Base-by-base conservation (phyloP, 2,888 invertebrate genomes). In the Eupithecia dodoneata region DNA sequence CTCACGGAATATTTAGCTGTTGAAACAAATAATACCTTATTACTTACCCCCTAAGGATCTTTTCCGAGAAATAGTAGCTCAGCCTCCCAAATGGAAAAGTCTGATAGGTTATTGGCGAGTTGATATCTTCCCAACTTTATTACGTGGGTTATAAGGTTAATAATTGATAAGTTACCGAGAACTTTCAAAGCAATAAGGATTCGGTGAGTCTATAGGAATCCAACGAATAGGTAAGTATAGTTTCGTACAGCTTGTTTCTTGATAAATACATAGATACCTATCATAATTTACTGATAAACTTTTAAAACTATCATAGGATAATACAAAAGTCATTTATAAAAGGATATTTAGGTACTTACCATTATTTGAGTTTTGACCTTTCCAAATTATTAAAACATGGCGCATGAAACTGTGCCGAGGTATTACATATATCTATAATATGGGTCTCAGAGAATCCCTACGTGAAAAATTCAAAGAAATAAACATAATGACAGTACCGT, bases 101-200 rank as follows among this genome's bases (percentile, higher is more conserved):
- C 69, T 49, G 75, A 75, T 65, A 78, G 30, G 79, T 77, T 74
- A 75, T 72, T 63, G 71, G 73, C 71, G 74, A 77, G 76, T 78
- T 74, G 73, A 76, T 81, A 77, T 45, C 6, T 30, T 74, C 52
- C 59, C 30, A 76, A 81, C 79, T 81, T 80, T 76, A 80, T 79
- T 78, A 73, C 73, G 65, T 49, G 69, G 18, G 78, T 78, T 76
- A 79, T 72, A 76, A 78, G 76, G 73, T 74, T 47, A 63, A 45
- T 42, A 76, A 47, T 59, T 47, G 47, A 47, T 47, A 70, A 70
- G 70, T 47, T 13, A 15, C 5, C 45, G 12, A 47, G 18, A 3
- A 70, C 18, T 70, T 70, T 47, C 47, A 18, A 47, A 47, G 45
- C n/a, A 4, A 69, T 13, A 4, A n/a, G 47, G 45, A n/a, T 69